These are phyloP conservation scores for Thereva unica DNA, from an alignment of 2,888 invertebrate genomes.

Conservation along the genomic window DNA sequence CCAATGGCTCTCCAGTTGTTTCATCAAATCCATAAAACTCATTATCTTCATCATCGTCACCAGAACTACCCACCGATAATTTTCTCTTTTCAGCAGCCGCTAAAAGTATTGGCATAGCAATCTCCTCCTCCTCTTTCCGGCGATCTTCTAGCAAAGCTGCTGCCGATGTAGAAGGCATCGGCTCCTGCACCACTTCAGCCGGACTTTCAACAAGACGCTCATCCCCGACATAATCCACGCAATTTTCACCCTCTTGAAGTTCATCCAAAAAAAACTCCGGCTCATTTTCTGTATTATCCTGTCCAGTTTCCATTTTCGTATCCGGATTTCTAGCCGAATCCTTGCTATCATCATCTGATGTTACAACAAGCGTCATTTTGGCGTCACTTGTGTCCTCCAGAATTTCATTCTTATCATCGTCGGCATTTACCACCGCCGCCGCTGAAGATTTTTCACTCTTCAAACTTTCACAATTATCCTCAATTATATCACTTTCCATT, in stretches of 20 bases:
- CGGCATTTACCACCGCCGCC: too few relatives aligned
- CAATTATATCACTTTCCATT: slow-evolving; percentile 15
- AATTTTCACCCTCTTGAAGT: not conserved
- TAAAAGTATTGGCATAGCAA: not conserved
- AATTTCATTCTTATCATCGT: not conserved
- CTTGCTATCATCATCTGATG: slow-evolving; percentile 39
- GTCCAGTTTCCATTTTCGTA: not conserved
- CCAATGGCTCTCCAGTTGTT: too few relatives aligned
- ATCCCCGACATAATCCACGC: not conserved
- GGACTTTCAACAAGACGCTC: not conserved
- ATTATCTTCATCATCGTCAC: too few relatives aligned
- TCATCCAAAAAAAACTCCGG: not conserved
- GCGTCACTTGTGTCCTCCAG: slow-evolving; percentile 14
- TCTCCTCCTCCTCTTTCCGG: slow-evolving; percentile 35
- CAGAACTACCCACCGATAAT: too few relatives aligned
- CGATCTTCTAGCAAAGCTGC: slow-evolving; percentile 4
- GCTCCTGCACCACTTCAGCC: not conserved
- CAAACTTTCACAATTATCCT: not conserved
- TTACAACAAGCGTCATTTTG: slow-evolving; percentile 34
- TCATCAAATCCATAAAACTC: too few relatives aligned
- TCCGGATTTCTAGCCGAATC: slow-evolving; percentile 17
- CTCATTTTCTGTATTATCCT: not conserved
- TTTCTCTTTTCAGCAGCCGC: too few relatives aligned
- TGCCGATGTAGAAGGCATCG: not conserved
- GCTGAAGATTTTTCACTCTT: too few relatives aligned